These are phyloP conservation scores for Malacoraja senta DNA, from an alignment of 2,797 vertebrate species.

Conservation along the genomic window DNA sequence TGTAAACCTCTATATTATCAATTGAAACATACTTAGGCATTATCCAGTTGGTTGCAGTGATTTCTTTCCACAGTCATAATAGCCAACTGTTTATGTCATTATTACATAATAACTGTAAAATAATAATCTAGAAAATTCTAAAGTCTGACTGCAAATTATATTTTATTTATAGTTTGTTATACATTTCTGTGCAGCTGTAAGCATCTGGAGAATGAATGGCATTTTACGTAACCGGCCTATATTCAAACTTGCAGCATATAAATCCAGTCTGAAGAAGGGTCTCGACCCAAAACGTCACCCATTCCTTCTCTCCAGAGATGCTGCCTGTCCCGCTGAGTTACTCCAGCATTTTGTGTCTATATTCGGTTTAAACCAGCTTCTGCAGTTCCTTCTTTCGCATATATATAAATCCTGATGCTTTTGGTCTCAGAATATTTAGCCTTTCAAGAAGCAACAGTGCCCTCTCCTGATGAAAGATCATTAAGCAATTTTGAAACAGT, in stretches of 20 bases:
- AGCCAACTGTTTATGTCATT: not conserved
- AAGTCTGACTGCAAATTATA: not conserved
- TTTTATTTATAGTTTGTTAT: constrained; percentile 1
- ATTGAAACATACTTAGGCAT: not conserved
- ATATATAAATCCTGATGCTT: not conserved
- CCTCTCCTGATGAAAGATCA: constrained; percentile 13
- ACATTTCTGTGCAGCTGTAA: not conserved
- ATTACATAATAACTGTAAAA: not conserved
- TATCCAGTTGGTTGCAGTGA: not conserved
- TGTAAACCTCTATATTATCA: not conserved
- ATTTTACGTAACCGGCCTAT: not conserved
- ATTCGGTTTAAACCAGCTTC: too few species aligned
- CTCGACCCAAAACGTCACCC: too few species aligned
- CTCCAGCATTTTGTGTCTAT: too few species aligned
- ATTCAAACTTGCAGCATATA: not conserved
- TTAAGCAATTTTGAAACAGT: not conserved
- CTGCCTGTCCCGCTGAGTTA: too few species aligned
- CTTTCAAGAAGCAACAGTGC: constrained; percentile 19
- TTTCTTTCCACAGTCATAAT: not conserved
- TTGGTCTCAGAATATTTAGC: not conserved
- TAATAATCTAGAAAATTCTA: not conserved
- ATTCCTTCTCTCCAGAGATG: too few species aligned
- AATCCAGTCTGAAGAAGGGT: not conserved
- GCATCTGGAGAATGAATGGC: not conserved
- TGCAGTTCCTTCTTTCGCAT: too few species aligned